Evolutionary conservation across 2,113 vertebrate species (phyloP).

Genomic region (Hippolais icterina): DNA sequence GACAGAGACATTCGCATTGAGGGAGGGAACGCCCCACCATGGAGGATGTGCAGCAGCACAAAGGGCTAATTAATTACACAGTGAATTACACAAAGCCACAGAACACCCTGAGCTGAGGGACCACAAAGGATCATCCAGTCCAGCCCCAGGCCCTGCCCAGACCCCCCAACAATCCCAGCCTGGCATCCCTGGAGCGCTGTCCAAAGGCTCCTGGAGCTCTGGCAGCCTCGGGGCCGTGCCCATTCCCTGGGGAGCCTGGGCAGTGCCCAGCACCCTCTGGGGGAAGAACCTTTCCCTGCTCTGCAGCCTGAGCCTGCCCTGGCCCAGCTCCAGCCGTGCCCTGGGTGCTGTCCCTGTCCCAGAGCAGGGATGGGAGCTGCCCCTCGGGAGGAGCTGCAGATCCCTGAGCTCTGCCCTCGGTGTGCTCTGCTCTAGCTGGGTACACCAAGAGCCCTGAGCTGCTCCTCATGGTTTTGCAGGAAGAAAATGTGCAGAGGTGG

Average conservation of each 20-base stretch:
- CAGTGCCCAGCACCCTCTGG: background rate
- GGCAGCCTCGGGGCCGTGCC: background rate
- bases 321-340: too few relatives aligned
- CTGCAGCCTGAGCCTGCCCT: too few relatives aligned
- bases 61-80: background rate
- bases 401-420: too few relatives aligned
- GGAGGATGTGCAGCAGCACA: background rate
- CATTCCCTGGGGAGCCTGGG: background rate
- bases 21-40: background rate
- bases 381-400: too few relatives aligned
- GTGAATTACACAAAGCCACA: background rate
- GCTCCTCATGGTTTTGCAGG: background rate
- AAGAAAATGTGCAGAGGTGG: background rate
- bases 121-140: rapidly evolving
- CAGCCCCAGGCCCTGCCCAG: background rate
- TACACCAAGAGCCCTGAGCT: background rate
- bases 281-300: too few relatives aligned
- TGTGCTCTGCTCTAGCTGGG: background rate
- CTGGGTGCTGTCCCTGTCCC: too few relatives aligned
- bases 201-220: background rate
- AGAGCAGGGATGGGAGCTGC: too few relatives aligned
- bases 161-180: background rate
- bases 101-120: background rate
- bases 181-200: background rate
- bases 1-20: background rate